Conservation (phyloP, 2,888 invertebrate genomes). For the Philonicus albiceps region DNA sequence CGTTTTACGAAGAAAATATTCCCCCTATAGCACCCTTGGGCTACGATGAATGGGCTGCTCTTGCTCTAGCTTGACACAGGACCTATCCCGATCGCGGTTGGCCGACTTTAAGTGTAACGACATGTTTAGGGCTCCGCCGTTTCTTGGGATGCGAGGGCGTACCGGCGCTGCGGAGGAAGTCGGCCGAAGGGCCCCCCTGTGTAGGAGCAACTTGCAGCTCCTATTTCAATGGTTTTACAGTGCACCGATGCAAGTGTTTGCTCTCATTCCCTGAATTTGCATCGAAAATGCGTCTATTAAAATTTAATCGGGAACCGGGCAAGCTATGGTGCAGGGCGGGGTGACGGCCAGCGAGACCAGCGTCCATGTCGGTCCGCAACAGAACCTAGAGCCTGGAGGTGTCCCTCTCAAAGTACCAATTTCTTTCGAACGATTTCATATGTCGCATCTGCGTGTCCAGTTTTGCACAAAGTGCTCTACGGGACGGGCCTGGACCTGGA, state of each 20-base stretch:
- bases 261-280: constrained; percentile 15
- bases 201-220: neutral
- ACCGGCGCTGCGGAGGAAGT: neutral
- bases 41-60: neutral
- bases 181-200: neutral
- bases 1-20: constrained; percentile 37
- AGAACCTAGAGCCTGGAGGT: neutral
- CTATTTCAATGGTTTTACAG: neutral
- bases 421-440: constrained; percentile 47
- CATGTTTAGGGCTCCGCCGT: neutral
- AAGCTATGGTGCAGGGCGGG: neutral
- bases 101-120: constrained; percentile 19
- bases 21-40: constrained; percentile 11
- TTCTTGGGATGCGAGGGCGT: neutral
- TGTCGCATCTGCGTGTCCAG: constrained; percentile 43
- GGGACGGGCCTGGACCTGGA: neutral
- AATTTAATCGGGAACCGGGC: constrained; percentile 23
- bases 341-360: neutral
- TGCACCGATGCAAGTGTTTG: neutral
- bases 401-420: constrained; percentile 34
- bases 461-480: constrained; percentile 8
- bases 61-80: neutral
- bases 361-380: neutral
- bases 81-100: neutral
- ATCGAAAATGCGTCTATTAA: constrained; percentile 40